Base-by-base conservation (phyloP, 2,888 invertebrate genomes). In the Ariolimax columbianus region DNA sequence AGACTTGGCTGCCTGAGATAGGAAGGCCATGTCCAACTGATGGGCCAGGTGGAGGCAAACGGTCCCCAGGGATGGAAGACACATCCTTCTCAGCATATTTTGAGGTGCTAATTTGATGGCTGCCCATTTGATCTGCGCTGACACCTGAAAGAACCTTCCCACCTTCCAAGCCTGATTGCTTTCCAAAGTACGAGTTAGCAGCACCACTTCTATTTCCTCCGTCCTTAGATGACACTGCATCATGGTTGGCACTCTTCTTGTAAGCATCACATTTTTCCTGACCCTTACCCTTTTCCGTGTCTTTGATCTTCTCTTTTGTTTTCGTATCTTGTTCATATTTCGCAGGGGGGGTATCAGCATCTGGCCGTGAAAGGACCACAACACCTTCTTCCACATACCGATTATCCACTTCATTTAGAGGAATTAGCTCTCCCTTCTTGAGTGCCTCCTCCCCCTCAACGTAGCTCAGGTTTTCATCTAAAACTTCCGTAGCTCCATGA, bases 391-490 rank as follows among this genome's bases (percentile, higher is more conserved):
- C 91, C 33, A 90, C 87, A 47, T 91, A 87, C 70, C 90, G 89
- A 86, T 92, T 92, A 86, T 92, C 92, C 73, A 92, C 90, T 9
- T 91, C 91, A 43, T 84, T 83, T 36, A 82, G 80, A 77, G 90
- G 89, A 84, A 90, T 90, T 66, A 90, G 89, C 59, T 91, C 90
- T 80, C 90, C 89, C 43, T 91, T 86, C 82, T 91, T 91, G 82
- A 91, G 89, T 38, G 90, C 88, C 59, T 91, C 89, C 51, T 91
- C 91, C n/a, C 90, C 91, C 0, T 90, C 91, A 86, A 91, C 90
- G 81, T 92, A 89, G 87, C 92, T 93, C 30, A 93, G 90, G 87
- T 92, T 92, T 84, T 92, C 93, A 87, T 93, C 93, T 51, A 92
- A 89, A 26, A 91, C 91, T 80, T 93, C 93, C 38, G 93, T 93